Percentiles rank a stretch among this genome's conserved stretches.
Conservation (phyloP, 2,113 vertebrate genomes). For the Pseudonaja textilis region DNA sequence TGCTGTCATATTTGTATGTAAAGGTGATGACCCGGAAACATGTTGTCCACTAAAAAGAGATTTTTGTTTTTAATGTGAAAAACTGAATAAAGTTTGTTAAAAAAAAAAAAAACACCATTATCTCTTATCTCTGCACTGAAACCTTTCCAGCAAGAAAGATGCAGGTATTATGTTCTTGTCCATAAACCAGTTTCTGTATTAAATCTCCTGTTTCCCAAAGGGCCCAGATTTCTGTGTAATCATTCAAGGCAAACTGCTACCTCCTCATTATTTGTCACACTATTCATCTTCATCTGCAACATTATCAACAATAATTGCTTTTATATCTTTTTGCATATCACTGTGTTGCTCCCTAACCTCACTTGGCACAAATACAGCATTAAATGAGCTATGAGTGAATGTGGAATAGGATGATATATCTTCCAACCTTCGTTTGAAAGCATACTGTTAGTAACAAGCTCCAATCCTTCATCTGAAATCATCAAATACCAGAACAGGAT, state of each 20-base stretch:
- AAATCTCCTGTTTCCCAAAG: background rate
- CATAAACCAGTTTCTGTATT: background rate
- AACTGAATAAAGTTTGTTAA: too few relatives aligned
- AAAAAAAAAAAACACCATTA: too few relatives aligned
- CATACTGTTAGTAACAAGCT: constrained; percentile 9
- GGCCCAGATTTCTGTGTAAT: background rate
- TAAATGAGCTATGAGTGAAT: constrained; percentile 23
- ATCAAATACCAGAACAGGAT: constrained; percentile 7
- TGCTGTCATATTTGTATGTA: too few relatives aligned
- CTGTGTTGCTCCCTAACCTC: constrained; percentile 22
- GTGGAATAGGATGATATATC: background rate
- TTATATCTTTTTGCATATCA: background rate
- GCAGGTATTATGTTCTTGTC: background rate
- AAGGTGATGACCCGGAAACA: too few relatives aligned
- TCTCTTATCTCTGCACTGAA: background rate
- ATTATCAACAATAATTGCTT: constrained; percentile 5
- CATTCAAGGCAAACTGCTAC: background rate
- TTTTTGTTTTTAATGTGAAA: too few relatives aligned
- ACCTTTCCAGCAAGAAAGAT: background rate
- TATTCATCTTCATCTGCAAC: constrained; percentile 13
- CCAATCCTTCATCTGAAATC: constrained; percentile 17
- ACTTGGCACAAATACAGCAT: constrained; percentile 39
- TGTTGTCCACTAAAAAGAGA: too few relatives aligned
- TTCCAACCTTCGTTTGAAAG: background rate
- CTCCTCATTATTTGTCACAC: constrained; percentile 20